Conservation (phyloP, 2,888 invertebrate genomes). For the Petrophora chlorosata region DNA sequence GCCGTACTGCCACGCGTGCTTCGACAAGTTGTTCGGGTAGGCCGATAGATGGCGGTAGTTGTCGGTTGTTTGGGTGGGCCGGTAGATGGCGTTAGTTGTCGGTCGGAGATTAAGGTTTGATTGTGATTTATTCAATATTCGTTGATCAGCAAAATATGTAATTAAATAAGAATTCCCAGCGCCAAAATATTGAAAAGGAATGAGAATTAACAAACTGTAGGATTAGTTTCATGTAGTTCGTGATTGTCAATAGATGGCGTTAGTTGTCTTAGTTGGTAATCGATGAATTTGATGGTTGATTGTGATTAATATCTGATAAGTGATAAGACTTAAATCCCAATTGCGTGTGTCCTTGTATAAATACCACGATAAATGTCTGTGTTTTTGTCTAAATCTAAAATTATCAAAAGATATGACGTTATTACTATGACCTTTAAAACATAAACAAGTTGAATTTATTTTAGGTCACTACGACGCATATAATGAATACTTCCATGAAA, state of each 20-base stretch:
- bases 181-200: too few species aligned
- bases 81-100: slow-evolving; percentile 12
- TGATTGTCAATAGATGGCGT: slow-evolving; percentile 8
- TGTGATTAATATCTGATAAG: slow-evolving; percentile 23
- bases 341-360: background rate
- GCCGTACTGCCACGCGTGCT: slow-evolving; percentile 99
- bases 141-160: too few species aligned
- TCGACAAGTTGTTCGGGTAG: slow-evolving; percentile 97
- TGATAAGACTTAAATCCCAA: slow-evolving; percentile 19
- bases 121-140: too few species aligned
- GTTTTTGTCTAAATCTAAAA: slow-evolving; percentile 2
- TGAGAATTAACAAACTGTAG: too few species aligned
- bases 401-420: background rate
- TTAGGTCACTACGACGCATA: background rate
- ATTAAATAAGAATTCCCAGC: too few species aligned
- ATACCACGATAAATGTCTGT: slow-evolving; percentile 5
- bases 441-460: too few species aligned
- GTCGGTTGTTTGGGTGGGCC: background rate
- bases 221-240: background rate
- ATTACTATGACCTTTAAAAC: background rate
- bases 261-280: slow-evolving; percentile 2
- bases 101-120: too few species aligned
- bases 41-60: slow-evolving; percentile 3
- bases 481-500: slow-evolving; percentile 14
- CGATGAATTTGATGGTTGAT: too few species aligned